Evolutionary conservation across 2,797 vertebrate species (phyloP).

Genomic region (Orestias chungarensis): DNA sequence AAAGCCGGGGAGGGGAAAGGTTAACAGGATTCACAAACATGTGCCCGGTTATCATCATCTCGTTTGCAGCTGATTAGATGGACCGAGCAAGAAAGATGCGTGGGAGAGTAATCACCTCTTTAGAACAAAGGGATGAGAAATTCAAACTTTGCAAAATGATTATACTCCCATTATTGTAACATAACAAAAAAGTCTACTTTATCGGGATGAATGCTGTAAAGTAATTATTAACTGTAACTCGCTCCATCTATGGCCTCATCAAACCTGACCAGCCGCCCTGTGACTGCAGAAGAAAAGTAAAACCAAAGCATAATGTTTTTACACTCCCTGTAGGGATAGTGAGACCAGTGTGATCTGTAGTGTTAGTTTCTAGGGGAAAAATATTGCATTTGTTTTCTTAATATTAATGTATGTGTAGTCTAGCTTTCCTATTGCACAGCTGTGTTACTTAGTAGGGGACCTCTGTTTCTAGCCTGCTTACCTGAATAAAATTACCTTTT

Average conservation of each 20-base stretch:
- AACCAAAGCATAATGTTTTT: too few relatives aligned
- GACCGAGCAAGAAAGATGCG: conserved; percentile 12
- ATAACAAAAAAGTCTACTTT: not conserved
- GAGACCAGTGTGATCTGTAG: not conserved
- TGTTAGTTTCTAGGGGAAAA: not conserved
- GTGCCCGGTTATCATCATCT: conserved; percentile 28
- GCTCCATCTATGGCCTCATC: too few relatives aligned
- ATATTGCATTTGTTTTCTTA: not conserved
- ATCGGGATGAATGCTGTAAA: too few relatives aligned
- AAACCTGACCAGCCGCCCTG: too few relatives aligned
- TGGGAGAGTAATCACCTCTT: not conserved
- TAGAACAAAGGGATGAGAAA: not conserved
- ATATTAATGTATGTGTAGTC: too few relatives aligned
- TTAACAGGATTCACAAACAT: conserved; percentile 68
- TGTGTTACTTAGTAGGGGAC: too few relatives aligned
- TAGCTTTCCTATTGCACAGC: too few relatives aligned
- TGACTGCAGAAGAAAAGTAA: too few relatives aligned
- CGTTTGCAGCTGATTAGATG: conserved; percentile 38
- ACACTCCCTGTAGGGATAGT: not conserved
- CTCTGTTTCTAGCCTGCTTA: too few relatives aligned
- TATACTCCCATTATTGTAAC: too few relatives aligned
- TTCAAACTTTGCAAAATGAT: not conserved
- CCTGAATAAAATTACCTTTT: too few relatives aligned
- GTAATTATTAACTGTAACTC: too few relatives aligned
- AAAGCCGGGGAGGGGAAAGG: conserved; percentile 67